Conservation (phyloP, 2,797 vertebrate species). For the Trachurus trachurus region DNA sequence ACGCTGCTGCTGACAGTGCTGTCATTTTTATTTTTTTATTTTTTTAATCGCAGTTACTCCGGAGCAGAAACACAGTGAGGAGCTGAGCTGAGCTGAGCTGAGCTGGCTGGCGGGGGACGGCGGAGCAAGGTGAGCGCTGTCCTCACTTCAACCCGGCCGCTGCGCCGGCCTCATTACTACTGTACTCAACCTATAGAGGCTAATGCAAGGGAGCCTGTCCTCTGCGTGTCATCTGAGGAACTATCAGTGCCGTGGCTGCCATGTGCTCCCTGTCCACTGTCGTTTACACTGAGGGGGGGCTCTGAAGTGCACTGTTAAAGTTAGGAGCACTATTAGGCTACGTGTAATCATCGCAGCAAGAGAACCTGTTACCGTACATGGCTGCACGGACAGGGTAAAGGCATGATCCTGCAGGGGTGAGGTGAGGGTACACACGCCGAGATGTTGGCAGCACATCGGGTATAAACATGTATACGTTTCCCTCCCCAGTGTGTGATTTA, state of each 20-base stretch:
- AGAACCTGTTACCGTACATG: constrained; percentile 13
- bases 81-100: too few species aligned
- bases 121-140: constrained; percentile 70
- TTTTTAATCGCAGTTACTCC: not conserved
- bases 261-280: constrained; percentile 12
- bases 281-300: not conserved
- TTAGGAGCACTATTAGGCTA: not conserved
- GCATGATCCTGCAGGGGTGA: not conserved
- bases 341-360: not conserved
- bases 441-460: not conserved
- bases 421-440: not conserved
- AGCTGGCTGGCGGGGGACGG: constrained; percentile 9
- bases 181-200: constrained; percentile 9
- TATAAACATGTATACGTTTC: not conserved
- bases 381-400: not conserved
- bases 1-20: constrained; percentile 20
- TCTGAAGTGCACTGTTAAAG: constrained; percentile 10
- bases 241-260: constrained; percentile 13
- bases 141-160: constrained; percentile 74
- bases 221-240: not conserved
- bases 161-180: constrained; percentile 30
- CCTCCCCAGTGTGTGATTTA: constrained; percentile 15
- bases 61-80: not conserved
- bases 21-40: not conserved
- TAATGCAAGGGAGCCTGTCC: not conserved